Evolutionary conservation across 1,140 invertebrate genomes (phyloP).

Genomic region (Ganaspis sp.): DNA sequence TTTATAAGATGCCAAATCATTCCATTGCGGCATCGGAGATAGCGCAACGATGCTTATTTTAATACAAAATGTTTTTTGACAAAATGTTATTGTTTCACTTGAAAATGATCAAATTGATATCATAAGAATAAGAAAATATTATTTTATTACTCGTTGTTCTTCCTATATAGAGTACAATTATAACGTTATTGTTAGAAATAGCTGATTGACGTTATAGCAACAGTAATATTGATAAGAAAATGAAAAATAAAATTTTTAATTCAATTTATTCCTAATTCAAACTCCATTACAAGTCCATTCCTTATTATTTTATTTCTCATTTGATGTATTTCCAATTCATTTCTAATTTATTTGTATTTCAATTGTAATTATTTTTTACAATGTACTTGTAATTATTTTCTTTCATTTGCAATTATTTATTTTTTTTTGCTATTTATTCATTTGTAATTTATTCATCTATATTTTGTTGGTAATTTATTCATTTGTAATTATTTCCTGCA

Average conservation of each 20-base stretch:
- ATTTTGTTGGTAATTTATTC: too few species aligned
- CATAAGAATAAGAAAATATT: constrained; percentile 60
- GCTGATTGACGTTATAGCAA: constrained; percentile 55
- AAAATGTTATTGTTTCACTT: constrained; percentile 52
- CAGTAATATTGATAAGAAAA: constrained; percentile 53
- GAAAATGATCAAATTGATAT: constrained; percentile 51
- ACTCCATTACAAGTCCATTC: too few species aligned
- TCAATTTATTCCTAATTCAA: background rate
- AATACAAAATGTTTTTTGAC: constrained; percentile 32
- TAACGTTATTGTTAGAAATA: constrained; percentile 56
- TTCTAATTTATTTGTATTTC: too few species aligned
- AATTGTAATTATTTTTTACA: too few species aligned
- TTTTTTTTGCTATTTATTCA: too few species aligned
- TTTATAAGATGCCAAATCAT: constrained; percentile 64
- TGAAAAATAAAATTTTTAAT: constrained; percentile 9
- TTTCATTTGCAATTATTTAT: background rate
- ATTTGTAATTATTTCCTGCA: too few species aligned
- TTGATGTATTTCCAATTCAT: background rate
- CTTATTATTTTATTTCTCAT: too few species aligned
- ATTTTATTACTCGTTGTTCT: constrained; percentile 71
- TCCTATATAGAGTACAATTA: constrained; percentile 59
- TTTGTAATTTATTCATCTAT: too few species aligned
- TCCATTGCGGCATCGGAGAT: constrained; percentile 59
- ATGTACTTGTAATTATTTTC: too few species aligned
- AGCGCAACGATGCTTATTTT: constrained; percentile 60